A percentile compares a stretch with the other conserved stretches of the same genome.
These are phyloP conservation scores for Bergia puertoricense DNA, from an alignment of 92 coral and sea anemone genomes.

Conservation along the genomic window DNA sequence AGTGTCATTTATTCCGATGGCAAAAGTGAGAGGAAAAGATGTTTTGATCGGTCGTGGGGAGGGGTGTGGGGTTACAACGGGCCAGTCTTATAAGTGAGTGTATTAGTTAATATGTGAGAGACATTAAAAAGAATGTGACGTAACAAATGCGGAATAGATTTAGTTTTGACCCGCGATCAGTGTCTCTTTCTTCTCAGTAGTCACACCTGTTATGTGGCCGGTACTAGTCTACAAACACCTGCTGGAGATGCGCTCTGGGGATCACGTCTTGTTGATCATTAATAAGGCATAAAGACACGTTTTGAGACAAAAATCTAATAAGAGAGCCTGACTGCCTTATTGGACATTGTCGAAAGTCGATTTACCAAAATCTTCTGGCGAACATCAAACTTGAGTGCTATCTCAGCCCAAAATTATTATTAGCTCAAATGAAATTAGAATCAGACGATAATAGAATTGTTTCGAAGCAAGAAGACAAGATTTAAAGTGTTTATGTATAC, in stretches of 20 bases:
- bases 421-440: too few relatives aligned
- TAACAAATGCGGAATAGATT: neutral
- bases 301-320: neutral
- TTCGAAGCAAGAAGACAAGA: too few relatives aligned
- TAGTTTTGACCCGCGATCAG: neutral
- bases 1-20: too few relatives aligned
- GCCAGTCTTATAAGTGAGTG: too few relatives aligned
- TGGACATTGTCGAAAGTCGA: neutral
- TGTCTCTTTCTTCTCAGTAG: neutral
- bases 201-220: neutral
- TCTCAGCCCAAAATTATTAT: neutral
- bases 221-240: neutral
- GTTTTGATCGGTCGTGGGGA: too few relatives aligned
- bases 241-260: neutral
- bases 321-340: neutral
- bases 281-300: conserved; percentile 23
- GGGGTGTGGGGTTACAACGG: too few relatives aligned
- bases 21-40: too few relatives aligned
- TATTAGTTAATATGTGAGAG: too few relatives aligned
- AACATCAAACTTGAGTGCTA: neutral
- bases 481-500: too few relatives aligned
- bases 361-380: neutral
- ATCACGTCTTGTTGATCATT: neutral
- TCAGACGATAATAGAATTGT: too few relatives aligned
- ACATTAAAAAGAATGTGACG: neutral